phyloP scores from a whole-genome alignment of 2,888 invertebrate species.

The Pheosia tremula region DNA sequence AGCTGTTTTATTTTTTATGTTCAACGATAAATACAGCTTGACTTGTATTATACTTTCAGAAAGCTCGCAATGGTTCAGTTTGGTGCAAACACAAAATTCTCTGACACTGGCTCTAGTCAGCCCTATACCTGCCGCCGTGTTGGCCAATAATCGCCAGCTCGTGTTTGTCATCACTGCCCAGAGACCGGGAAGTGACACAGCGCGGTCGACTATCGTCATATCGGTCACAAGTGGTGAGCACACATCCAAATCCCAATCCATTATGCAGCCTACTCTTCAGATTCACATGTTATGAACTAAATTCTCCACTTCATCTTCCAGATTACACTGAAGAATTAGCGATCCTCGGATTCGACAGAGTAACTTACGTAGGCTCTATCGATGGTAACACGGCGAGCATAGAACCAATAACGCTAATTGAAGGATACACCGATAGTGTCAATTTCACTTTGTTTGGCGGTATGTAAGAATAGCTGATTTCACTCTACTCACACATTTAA shows the following conservation, averaged over 20 bases:
- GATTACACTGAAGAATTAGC: slow-evolving; percentile 19
- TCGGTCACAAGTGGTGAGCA: slow-evolving; percentile 33
- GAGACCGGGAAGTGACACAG: slow-evolving; percentile 21
- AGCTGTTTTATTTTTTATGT: too few species aligned
- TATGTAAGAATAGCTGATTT: slow-evolving; percentile 4
- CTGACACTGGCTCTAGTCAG: slow-evolving; percentile 19
- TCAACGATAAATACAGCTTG: too few species aligned
- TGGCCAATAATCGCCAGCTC: slow-evolving; percentile 41
- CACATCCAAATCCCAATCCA: not conserved
- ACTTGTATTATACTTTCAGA: slow-evolving; percentile 11
- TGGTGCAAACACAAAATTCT: slow-evolving; percentile 17
- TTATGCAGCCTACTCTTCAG: slow-evolving; percentile 18
- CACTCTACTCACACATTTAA: not conserved
- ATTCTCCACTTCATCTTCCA: not conserved
- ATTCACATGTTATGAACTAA: not conserved
- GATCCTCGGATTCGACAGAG: slow-evolving; percentile 40
- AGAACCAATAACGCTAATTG: slow-evolving; percentile 37
- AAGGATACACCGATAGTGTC: slow-evolving; percentile 34
- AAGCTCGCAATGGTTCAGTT: not conserved
- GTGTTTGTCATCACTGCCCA: slow-evolving; percentile 38
- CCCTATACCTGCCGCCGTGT: slow-evolving; percentile 36
- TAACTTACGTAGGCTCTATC: slow-evolving; percentile 41
- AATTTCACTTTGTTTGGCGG: slow-evolving; percentile 10
- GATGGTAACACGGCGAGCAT: slow-evolving; percentile 24
- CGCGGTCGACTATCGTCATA: slow-evolving; percentile 39